phyloP scores from a whole-genome alignment of 2,888 invertebrate species.

The Desoria tigrina region DNA sequence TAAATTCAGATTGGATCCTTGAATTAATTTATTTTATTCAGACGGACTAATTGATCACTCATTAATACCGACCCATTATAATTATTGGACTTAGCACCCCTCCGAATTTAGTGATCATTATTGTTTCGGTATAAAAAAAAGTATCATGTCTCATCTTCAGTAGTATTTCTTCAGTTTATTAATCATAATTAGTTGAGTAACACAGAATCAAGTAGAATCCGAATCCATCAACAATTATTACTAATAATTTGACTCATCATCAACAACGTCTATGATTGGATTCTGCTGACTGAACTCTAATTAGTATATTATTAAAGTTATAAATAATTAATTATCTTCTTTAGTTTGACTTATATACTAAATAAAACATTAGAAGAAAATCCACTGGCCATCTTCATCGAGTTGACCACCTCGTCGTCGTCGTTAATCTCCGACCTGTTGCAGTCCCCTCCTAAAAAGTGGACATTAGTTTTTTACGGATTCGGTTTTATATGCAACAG shows the following conservation, averaged over 20 bases:
- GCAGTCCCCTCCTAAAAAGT: no score
- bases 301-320: constrained; percentile 14
- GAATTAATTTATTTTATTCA: constrained; percentile 21
- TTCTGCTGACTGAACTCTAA: constrained; percentile 23
- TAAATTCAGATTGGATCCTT: constrained; percentile 28
- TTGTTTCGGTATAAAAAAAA: constrained; percentile 1
- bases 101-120: constrained; percentile 6
- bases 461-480: no score
- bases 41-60: constrained; percentile 34
- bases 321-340: constrained; percentile 9
- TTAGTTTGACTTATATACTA: background rate
- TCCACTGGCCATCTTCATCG: constrained; percentile 12
- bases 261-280: constrained; percentile 7
- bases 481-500: no score
- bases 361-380: no score
- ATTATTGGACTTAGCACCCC: constrained; percentile 8
- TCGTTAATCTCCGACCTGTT: no score
- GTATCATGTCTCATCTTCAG: background rate
- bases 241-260: constrained; percentile 14
- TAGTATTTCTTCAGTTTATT: constrained; percentile 4
- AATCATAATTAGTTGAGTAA: constrained; percentile 3
- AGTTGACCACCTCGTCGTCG: no score
- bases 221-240: constrained; percentile 4
- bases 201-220: constrained; percentile 1
- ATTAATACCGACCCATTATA: constrained; percentile 12